Evolutionary conservation across 1,140 invertebrate species (phyloP).

Genomic region (Sitobion miscanthi): DNA sequence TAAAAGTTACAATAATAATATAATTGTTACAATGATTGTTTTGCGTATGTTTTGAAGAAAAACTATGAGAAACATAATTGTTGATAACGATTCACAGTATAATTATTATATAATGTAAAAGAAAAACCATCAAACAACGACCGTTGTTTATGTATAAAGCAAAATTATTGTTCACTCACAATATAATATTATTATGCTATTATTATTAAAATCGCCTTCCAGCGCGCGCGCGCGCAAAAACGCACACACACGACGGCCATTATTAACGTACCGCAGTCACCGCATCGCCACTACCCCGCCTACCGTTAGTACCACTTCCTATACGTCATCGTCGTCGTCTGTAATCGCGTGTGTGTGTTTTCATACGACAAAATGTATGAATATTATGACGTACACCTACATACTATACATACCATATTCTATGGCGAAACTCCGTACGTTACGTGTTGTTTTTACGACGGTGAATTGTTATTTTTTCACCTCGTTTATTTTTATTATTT

Average conservation of each 20-base stretch:
- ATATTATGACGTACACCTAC: neutral
- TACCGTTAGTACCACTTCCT: conserved; percentile 20
- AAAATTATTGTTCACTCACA: neutral
- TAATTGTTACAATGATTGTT: neutral
- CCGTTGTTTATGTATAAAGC: neutral
- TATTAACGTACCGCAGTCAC: conserved; percentile 23
- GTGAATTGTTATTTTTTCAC: neutral
- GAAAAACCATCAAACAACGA: neutral
- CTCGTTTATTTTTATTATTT: neutral
- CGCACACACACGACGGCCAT: conserved; percentile 9
- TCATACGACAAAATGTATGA: neutral
- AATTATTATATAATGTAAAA: neutral
- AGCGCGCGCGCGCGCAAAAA: neutral
- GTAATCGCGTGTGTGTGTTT: neutral
- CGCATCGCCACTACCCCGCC: neutral
- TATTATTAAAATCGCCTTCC: neutral
- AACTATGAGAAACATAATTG: neutral
- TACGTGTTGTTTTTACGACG: neutral
- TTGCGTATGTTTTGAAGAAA: neutral
- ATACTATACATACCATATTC: neutral
- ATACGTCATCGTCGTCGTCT: conserved; percentile 22
- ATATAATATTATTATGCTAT: neutral
- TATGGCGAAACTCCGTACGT: neutral
- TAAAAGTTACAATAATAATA: neutral
- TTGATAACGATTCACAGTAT: neutral